Conservation (phyloP, 1,140 invertebrate genomes). For the Aplysia californica region DNA sequence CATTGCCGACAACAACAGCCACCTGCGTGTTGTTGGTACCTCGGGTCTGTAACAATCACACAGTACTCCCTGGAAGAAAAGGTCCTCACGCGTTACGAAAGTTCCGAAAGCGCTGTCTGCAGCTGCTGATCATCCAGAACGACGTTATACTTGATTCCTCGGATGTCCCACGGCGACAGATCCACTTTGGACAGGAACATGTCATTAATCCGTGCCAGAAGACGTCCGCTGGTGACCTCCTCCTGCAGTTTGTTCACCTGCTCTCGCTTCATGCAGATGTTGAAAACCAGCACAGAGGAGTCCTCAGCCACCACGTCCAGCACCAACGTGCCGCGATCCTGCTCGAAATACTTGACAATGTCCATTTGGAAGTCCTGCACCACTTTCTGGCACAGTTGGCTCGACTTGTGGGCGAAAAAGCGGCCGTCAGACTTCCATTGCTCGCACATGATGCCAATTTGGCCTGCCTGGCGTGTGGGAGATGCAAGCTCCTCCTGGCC, state of each 20-base stretch:
- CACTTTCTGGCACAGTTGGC: slow-evolving; percentile 41
- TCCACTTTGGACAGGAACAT: slow-evolving; percentile 36
- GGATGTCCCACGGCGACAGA: not conserved
- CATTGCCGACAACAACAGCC: too few relatives aligned
- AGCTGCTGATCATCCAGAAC: slow-evolving; percentile 1
- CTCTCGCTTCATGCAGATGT: slow-evolving; percentile 48
- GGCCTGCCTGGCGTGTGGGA: not conserved
- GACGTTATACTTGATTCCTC: not conserved
- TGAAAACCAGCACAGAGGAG: slow-evolving; percentile 37
- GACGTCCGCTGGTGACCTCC: slow-evolving; percentile 39
- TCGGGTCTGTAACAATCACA: too few relatives aligned
- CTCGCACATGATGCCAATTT: slow-evolving; percentile 40
- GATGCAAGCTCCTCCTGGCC: slow-evolving; percentile 26
- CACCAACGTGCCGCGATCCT: slow-evolving; percentile 51
- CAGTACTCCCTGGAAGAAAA: too few relatives aligned
- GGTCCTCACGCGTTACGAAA: not conserved
- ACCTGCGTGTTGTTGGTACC: too few relatives aligned
- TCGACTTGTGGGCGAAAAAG: slow-evolving; percentile 35
- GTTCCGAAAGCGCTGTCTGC: not conserved
- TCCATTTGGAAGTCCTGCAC: slow-evolving; percentile 37
- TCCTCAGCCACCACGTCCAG: slow-evolving; percentile 38
- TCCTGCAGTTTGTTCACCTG: slow-evolving; percentile 41
- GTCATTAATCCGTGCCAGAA: slow-evolving; percentile 38
- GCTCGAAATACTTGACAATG: slow-evolving; percentile 58
- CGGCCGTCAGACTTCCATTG: slow-evolving; percentile 39